Evolutionary conservation across 2,797 vertebrate genomes (phyloP).

Genomic region (Cryptoprocta ferox): DNA sequence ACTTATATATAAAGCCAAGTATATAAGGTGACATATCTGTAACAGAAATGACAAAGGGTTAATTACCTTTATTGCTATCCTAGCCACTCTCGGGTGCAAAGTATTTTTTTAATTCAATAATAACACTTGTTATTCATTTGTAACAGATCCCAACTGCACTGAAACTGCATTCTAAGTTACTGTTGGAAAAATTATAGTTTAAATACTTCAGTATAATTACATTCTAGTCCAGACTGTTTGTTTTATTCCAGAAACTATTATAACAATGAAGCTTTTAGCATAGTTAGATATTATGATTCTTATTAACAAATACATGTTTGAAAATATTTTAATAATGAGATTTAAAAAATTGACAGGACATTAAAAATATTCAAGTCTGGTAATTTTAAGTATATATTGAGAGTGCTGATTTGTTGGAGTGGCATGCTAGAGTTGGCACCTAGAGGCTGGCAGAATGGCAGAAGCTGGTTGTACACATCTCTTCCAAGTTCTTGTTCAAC

Average conservation of each 20-base stretch:
- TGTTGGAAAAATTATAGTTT: background rate
- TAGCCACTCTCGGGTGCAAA: background rate
- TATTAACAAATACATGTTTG: background rate
- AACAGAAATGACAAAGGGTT: background rate
- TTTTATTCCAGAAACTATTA: conserved; percentile 4
- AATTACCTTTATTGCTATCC: background rate
- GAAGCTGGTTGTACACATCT: background rate
- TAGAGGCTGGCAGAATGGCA: background rate
- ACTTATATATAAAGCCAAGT: background rate
- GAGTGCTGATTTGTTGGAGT: background rate
- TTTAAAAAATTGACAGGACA: background rate
- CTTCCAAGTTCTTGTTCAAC: background rate
- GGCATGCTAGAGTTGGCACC: background rate
- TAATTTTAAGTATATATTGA: background rate
- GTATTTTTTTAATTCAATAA: background rate
- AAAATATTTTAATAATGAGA: background rate
- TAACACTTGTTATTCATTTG: background rate
- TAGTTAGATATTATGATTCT: background rate
- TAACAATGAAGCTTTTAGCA: background rate
- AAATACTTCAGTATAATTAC: background rate
- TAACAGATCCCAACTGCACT: background rate
- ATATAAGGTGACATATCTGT: background rate
- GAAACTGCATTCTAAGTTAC: background rate
- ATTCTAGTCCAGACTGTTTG: background rate
- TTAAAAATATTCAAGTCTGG: background rate